Evolutionary conservation across 1,140 invertebrate species (phyloP).

Genomic region (Solenopsis fugax): DNA sequence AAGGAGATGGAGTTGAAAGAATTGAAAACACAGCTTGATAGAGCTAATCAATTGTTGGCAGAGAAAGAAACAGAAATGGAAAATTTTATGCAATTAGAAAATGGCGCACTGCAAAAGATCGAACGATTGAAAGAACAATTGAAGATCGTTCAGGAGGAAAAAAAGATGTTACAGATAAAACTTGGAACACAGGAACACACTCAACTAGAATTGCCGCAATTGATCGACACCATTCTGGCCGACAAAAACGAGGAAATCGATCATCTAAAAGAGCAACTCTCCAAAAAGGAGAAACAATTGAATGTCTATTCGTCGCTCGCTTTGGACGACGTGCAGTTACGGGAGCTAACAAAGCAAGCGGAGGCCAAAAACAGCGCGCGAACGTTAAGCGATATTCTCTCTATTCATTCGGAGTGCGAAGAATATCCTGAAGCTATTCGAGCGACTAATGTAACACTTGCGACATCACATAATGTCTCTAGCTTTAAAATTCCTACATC

Average conservation of each 20-base stretch:
- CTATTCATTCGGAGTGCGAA: constrained; percentile 90
- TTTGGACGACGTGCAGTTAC: constrained; percentile 86
- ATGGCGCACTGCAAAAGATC: constrained; percentile 86
- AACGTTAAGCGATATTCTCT: constrained; percentile 90
- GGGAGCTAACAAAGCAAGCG: constrained; percentile 83
- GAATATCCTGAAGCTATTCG: constrained; percentile 85
- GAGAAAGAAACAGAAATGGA: constrained; percentile 88
- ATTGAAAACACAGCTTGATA: constrained; percentile 84
- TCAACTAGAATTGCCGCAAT: constrained; percentile 85
- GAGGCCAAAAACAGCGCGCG: constrained; percentile 88
- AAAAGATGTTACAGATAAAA: constrained; percentile 85
- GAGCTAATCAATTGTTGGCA: constrained; percentile 83
- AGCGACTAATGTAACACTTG: constrained; percentile 68
- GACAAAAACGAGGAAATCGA: constrained; percentile 91
- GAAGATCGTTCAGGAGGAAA: constrained; percentile 87
- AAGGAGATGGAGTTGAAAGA: constrained; percentile 84
- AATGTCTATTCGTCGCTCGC: constrained; percentile 86
- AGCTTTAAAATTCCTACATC: constrained; percentile 71
- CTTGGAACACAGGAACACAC: constrained; percentile 79
- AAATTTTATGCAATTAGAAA: constrained; percentile 84
- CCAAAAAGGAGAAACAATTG: constrained; percentile 86
- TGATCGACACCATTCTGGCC: constrained; percentile 89
- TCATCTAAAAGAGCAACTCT: constrained; percentile 87
- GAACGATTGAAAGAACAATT: constrained; percentile 86
- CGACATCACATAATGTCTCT: constrained; percentile 77